Conservation (phyloP, 2,888 invertebrate genomes). For the Coelopa pilipes region DNA sequence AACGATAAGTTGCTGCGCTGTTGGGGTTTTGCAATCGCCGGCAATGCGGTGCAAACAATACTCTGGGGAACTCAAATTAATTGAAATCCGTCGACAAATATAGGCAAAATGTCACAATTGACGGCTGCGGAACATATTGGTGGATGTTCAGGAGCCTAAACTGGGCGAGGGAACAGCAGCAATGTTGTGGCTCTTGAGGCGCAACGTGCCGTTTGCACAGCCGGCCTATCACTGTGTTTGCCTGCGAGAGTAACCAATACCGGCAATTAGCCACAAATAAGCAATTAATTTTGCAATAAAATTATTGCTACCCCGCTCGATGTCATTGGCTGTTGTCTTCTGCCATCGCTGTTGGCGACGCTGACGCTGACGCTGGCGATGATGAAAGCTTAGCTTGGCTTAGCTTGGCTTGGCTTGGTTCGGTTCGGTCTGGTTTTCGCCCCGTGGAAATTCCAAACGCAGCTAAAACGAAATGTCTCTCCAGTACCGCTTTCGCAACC, state of each 20-base stretch:
- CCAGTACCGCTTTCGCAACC: background rate
- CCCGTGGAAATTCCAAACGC: background rate
- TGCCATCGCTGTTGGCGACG: no score
- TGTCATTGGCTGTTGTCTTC: no score
- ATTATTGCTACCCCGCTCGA: background rate
- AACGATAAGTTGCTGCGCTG: background rate
- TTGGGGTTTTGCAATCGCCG: conserved; percentile 24
- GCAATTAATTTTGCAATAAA: conserved; percentile 65
- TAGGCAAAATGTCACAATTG: conserved; percentile 62
- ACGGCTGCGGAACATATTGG: conserved; percentile 58
- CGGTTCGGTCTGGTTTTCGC: background rate
- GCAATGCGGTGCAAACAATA: conserved; percentile 37
- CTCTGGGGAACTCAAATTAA: conserved; percentile 63
- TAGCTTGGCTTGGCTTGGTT: background rate
- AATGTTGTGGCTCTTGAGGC: conserved; percentile 21
- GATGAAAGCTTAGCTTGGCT: background rate
- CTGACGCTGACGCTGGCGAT: background rate
- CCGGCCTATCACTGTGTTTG: conserved; percentile 7
- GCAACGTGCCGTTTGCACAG: conserved; percentile 8
- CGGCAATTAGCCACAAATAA: conserved; percentile 64
- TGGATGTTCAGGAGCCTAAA: background rate
- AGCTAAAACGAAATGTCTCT: no score
- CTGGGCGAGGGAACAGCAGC: no score
- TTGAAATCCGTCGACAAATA: conserved; percentile 61
- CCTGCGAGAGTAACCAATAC: conserved; percentile 50